A percentile compares a stretch with the other conserved stretches of the same genome.
Evolutionary conservation across 2,797 vertebrate species (phyloP).

Genomic region (Crenuchus spilurus): DNA sequence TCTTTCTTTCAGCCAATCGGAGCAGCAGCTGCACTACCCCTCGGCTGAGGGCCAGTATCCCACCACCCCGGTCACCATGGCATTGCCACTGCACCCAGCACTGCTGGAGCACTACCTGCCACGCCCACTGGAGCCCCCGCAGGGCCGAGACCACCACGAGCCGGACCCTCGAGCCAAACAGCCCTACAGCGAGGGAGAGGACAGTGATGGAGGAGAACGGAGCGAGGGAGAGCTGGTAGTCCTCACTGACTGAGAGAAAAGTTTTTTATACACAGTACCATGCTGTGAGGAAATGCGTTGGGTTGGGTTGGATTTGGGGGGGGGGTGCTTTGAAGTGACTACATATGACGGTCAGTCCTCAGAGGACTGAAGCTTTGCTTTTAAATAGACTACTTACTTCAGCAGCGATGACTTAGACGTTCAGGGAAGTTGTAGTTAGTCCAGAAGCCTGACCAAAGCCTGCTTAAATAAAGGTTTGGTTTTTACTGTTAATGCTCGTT

Average conservation of each 20-base stretch:
- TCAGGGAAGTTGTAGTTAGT: neutral
- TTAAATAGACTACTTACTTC: neutral
- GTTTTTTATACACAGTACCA: too few species aligned
- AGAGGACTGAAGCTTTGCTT: neutral
- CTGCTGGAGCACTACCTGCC: conserved; percentile 89
- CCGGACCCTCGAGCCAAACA: conserved; percentile 65
- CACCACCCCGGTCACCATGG: conserved; percentile 69
- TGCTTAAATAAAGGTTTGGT: neutral
- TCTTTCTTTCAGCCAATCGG: conserved; percentile 73
- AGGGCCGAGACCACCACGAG: conserved; percentile 64
- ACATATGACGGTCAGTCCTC: conserved; percentile 3
- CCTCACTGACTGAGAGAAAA: conserved; percentile 86
- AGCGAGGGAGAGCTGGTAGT: conserved; percentile 94
- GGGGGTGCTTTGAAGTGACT: conserved; percentile 1
- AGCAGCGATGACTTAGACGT: neutral
- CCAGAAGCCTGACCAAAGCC: neutral
- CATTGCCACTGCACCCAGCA: conserved; percentile 83
- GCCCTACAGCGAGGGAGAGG: conserved; percentile 90
- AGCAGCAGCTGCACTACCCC: conserved; percentile 77
- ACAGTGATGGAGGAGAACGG: conserved; percentile 88
- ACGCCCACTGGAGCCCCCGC: conserved; percentile 74
- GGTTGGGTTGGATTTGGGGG: neutral
- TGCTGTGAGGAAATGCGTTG: conserved; percentile 6
- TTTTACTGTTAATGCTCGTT: neutral
- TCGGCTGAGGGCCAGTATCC: conserved; percentile 71